Conservation (phyloP, 2,888 invertebrate genomes). For the Xestobium rufovillosum region DNA sequence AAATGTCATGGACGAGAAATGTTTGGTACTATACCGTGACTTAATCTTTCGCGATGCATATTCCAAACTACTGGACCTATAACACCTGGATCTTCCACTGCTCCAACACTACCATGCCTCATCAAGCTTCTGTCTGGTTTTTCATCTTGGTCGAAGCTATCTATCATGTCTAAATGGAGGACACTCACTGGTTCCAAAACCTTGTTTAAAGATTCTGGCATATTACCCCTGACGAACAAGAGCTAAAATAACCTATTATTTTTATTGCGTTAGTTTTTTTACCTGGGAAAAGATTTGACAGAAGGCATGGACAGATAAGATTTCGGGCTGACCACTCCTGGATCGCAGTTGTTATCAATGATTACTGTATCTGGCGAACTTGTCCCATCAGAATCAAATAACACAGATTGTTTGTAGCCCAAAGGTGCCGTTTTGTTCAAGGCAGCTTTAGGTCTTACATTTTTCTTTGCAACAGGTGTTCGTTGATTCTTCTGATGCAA, state of each 20-base stretch:
- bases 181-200: constrained; percentile 74
- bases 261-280: constrained; percentile 16
- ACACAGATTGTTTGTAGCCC: constrained; percentile 27
- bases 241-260: background rate
- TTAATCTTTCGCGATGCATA: constrained; percentile 62
- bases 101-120: constrained; percentile 65
- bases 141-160: constrained; percentile 30
- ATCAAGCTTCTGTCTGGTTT: constrained; percentile 36
- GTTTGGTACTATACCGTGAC: constrained; percentile 50
- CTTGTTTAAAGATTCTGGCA: constrained; percentile 70
- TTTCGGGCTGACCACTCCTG: constrained; percentile 50
- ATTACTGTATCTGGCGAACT: constrained; percentile 32
- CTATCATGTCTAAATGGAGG: constrained; percentile 55
- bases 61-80: constrained; percentile 81
- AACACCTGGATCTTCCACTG: constrained; percentile 67
- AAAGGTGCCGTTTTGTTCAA: constrained; percentile 38
- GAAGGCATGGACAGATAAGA: constrained; percentile 83
- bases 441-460: constrained; percentile 35
- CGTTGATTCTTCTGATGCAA: constrained; percentile 35
- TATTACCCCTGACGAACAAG: constrained; percentile 59
- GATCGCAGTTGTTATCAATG: constrained; percentile 30
- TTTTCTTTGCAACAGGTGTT: constrained; percentile 30
- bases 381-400: constrained; percentile 35
- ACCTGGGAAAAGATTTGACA: constrained; percentile 75
- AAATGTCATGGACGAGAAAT: too few relatives aligned